phyloP scores from a whole-genome alignment of 2,888 invertebrate genomes.

The Spicauda simplicius region DNA sequence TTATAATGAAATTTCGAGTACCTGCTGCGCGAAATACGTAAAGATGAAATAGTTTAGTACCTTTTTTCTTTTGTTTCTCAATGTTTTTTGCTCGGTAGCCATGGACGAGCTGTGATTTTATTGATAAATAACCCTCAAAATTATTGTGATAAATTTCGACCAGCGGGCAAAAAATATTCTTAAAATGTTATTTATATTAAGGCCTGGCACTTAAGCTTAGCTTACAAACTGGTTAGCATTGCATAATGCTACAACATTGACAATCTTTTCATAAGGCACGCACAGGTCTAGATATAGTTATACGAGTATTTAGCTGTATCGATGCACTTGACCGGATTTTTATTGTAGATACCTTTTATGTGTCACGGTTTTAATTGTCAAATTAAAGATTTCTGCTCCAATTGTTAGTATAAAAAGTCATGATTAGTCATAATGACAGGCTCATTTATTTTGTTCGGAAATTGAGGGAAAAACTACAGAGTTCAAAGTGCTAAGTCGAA shows the following conservation, averaged over 20 bases:
- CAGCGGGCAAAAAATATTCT: too few relatives aligned
- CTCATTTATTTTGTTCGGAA: not conserved
- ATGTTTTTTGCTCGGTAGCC: too few relatives aligned
- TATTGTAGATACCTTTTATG: not conserved
- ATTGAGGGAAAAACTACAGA: not conserved
- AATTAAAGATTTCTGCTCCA: not conserved
- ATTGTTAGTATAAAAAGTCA: not conserved
- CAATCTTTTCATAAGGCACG: not conserved
- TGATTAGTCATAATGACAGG: not conserved
- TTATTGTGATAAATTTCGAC: too few relatives aligned
- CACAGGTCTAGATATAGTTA: not conserved
- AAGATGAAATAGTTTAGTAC: too few relatives aligned
- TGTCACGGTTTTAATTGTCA: not conserved
- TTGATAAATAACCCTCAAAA: too few relatives aligned
- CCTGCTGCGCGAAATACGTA: too few relatives aligned
- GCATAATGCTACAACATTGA: slow-evolving; percentile 5
- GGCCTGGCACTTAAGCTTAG: not conserved
- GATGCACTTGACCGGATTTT: not conserved
- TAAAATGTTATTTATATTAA: not conserved
- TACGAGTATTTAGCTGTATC: not conserved
- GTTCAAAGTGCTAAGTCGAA: not conserved
- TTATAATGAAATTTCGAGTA: too few relatives aligned
- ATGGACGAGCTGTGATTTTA: too few relatives aligned
- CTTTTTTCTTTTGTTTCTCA: too few relatives aligned
- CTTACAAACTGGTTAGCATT: slow-evolving; percentile 8